phyloP scores from a whole-genome alignment of 2,888 invertebrate genomes.

The Thereva unica region DNA sequence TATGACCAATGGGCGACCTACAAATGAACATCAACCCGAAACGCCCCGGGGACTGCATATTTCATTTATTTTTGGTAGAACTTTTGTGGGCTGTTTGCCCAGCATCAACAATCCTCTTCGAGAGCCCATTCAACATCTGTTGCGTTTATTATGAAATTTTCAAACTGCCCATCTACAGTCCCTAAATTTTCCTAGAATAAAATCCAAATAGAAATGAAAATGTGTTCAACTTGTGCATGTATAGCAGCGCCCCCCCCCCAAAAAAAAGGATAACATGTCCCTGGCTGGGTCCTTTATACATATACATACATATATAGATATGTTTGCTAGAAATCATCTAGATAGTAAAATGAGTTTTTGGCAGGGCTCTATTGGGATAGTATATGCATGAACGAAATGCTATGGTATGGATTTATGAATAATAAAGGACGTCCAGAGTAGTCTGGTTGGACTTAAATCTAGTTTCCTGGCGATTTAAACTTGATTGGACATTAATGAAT shows the following conservation, averaged over 20 bases:
- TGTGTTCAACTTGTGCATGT: constrained; percentile 10
- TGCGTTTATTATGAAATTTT: constrained; percentile 23
- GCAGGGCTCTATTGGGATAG: no score
- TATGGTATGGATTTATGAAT: no score
- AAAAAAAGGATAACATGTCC: no score
- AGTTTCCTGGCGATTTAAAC: no score
- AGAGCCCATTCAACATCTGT: constrained; percentile 17
- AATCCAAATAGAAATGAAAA: constrained; percentile 20
- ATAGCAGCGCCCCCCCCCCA: neutral
- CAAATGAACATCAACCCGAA: constrained; percentile 7
- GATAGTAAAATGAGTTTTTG: no score
- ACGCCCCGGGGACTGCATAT: constrained; percentile 10
- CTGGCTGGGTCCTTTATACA: no score
- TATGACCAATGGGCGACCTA: neutral
- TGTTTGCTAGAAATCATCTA: no score
- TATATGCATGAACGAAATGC: no score
- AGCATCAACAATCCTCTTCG: neutral
- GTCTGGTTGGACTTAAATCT: no score
- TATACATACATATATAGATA: no score
- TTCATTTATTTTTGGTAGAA: constrained; percentile 12
- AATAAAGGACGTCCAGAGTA: no score
- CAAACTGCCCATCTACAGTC: neutral
- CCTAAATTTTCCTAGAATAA: constrained; percentile 12
- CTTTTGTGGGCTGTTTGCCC: constrained; percentile 9
- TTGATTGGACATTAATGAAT: no score